phyloP scores from a whole-genome alignment of 2,797 vertebrate species.

The Morelia viridis region DNA sequence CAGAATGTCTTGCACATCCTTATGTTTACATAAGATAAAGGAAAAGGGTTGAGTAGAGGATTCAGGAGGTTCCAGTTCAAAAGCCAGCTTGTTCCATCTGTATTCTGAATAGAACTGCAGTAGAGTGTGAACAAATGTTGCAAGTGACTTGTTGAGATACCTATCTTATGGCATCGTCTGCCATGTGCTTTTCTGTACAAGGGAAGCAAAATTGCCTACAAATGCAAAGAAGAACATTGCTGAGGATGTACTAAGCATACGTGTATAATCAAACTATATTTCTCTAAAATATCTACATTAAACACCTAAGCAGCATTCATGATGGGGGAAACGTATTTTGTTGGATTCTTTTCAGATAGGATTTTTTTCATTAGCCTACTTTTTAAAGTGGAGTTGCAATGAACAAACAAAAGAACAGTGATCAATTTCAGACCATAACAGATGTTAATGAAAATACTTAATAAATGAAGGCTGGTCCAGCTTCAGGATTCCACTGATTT shows the following conservation, averaged over 20 bases:
- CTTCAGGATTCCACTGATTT: too few relatives aligned
- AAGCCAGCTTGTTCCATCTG: background rate
- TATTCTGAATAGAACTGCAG: background rate
- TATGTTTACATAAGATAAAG: background rate
- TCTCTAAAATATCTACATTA: background rate
- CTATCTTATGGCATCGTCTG: background rate
- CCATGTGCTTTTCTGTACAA: background rate
- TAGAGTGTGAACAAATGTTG: background rate
- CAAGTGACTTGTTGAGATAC: background rate
- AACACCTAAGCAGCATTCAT: background rate
- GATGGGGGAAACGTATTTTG: background rate
- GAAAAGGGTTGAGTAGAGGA: background rate
- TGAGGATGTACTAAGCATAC: background rate
- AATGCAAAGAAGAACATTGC: background rate
- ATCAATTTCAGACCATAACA: background rate
- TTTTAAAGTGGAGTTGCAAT: background rate
- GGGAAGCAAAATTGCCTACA: background rate
- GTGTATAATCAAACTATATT: background rate
- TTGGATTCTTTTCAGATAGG: background rate
- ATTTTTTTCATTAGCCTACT: background rate
- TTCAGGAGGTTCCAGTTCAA: background rate
- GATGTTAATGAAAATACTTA: background rate
- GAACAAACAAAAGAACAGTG: background rate
- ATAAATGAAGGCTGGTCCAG: background rate
- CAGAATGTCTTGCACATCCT: background rate